phyloP scores from a whole-genome alignment of 2,797 vertebrate genomes.

The Psittacula echo region DNA sequence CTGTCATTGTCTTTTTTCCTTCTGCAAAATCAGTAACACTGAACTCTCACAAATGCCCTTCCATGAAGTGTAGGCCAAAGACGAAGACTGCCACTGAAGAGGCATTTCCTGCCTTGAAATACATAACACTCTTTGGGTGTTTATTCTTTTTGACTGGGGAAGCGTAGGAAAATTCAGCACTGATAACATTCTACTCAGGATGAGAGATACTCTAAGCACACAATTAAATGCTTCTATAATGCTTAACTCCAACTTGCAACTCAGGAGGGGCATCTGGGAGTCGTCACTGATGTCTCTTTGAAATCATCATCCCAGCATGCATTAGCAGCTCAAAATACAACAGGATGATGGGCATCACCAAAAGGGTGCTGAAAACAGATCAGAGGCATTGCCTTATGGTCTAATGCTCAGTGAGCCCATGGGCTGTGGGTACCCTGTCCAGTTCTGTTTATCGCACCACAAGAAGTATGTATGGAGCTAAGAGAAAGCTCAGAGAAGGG shows the following conservation, averaged over 20 bases:
- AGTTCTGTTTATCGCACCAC: background rate
- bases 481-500: background rate
- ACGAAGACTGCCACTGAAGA: background rate
- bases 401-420: background rate
- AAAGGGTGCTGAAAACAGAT: background rate
- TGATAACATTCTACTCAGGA: background rate
- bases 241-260: background rate
- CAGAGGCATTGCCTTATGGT: background rate
- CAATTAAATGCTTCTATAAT: background rate
- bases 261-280: background rate
- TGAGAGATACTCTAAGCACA: background rate
- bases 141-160: background rate
- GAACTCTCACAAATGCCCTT: background rate
- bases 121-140: background rate
- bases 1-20: background rate
- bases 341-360: background rate
- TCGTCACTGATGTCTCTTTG: background rate
- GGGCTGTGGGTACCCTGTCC: background rate
- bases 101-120: background rate
- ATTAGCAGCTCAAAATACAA: background rate
- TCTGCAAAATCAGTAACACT: background rate
- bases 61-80: background rate
- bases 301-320: background rate
- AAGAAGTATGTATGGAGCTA: background rate
- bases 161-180: background rate